Evolutionary conservation across 2,888 invertebrate genomes (phyloP).

Genomic region (Homarus gammarus): DNA sequence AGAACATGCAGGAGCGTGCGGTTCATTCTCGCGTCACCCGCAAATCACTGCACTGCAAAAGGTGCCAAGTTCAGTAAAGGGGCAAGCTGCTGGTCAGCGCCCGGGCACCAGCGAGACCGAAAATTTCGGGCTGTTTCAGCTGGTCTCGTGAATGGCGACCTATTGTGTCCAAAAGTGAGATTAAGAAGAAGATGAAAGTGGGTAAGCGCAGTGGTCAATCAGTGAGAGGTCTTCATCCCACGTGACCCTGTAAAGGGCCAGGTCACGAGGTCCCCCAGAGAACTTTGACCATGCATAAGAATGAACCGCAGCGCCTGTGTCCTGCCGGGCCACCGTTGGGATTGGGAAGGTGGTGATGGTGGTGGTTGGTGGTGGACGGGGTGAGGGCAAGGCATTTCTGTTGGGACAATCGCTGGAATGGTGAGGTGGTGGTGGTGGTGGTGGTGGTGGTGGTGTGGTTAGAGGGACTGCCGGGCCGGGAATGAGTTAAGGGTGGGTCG

Average conservation of each 20-base stretch:
- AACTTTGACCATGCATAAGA: constrained; percentile 69
- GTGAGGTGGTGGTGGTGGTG: constrained; percentile 40
- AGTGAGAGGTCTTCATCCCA: constrained; percentile 43
- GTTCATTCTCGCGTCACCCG: constrained; percentile 75
- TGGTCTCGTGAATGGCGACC: constrained; percentile 49
- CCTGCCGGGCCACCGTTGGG: constrained; percentile 70
- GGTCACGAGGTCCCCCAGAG: constrained; percentile 55
- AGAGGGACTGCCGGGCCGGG: constrained; percentile 52
- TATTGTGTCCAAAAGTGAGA: constrained; percentile 73
- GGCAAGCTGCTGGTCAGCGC: constrained; percentile 50
- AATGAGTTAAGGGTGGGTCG: constrained; percentile 27
- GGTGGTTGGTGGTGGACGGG: constrained; percentile 40
- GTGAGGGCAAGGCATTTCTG: constrained; percentile 53
- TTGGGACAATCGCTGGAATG: constrained; percentile 45
- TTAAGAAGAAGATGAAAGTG: constrained; percentile 43
- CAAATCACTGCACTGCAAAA: constrained; percentile 74
- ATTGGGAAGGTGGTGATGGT: constrained; percentile 46
- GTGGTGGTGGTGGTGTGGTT: constrained; percentile 20
- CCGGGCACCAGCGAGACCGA: constrained; percentile 25
- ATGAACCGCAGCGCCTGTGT: constrained; percentile 75
- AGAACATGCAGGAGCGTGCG: constrained; percentile 75
- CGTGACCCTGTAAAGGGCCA: constrained; percentile 35
- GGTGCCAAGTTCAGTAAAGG: constrained; percentile 66
- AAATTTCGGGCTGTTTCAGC: constrained; percentile 25
- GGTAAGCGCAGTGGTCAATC: constrained; percentile 46